Conservation (phyloP, 2,888 invertebrate genomes). For the Trilocha varians region DNA sequence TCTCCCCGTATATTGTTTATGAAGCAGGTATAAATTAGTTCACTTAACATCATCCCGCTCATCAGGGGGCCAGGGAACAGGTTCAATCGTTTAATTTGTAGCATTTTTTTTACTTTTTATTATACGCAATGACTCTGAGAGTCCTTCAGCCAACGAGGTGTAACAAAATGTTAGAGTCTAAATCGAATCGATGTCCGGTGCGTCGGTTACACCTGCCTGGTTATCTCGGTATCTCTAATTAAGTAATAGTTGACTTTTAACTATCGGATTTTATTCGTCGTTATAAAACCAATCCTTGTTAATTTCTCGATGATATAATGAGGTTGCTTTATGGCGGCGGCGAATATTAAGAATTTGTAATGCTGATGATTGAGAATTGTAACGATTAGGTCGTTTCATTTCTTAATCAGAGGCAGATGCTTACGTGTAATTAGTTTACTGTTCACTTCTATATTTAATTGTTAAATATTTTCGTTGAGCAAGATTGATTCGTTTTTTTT, state of each 20-base stretch:
- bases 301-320: constrained; percentile 9
- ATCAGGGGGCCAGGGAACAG: constrained; percentile 67
- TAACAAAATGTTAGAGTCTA: constrained; percentile 67
- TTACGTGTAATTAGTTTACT: too few species aligned
- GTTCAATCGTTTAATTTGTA: constrained; percentile 67
- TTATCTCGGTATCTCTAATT: constrained; percentile 53
- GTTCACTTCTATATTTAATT: too few species aligned
- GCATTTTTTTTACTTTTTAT: constrained; percentile 50
- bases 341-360: constrained; percentile 1
- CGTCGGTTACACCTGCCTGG: constrained; percentile 58
- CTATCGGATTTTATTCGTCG: constrained; percentile 22
- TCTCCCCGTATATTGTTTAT: constrained; percentile 54
- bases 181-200: constrained; percentile 69
- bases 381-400: background rate
- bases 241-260: constrained; percentile 51
- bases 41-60: constrained; percentile 60
- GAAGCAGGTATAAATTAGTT: constrained; percentile 68
- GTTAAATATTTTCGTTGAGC: too few species aligned
- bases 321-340: constrained; percentile 8
- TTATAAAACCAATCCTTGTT: constrained; percentile 8
- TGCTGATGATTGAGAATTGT: constrained; percentile 1
- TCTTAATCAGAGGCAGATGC: constrained; percentile 2
- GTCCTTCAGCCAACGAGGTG: constrained; percentile 73
- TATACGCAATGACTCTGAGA: constrained; percentile 58
- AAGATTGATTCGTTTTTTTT: too few species aligned